Evolutionary conservation across 2,888 invertebrate genomes (phyloP), one percentile per base, ranked within the genome.

Genomic region (Dicycla oo): DNA sequence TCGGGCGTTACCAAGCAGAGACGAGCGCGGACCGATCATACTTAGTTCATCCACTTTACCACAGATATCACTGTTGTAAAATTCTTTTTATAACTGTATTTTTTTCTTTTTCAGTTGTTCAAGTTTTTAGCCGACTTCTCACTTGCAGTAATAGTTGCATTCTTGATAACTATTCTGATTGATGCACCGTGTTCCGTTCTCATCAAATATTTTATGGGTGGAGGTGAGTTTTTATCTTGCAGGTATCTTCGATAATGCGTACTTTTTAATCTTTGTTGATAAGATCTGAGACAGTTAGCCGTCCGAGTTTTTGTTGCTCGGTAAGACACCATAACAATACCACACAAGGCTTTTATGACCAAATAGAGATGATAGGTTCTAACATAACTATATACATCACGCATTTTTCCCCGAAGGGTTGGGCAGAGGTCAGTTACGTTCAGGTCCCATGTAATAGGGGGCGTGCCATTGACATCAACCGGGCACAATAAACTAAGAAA

Each of bases 141-240:
- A 0, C 45, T 93, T 20, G 82, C 93, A 2, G 87, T 90, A 3
- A 40, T 91, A 1, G 87, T 91, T 1, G 84, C 92, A 0, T 93
- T 91, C 51, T 11, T 91, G 3, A 51, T 92, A 7, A 93, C 93
- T 2, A 79, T 94, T 15, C 20, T 92, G 0, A 89, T 94, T 0
- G 94, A 94, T 54, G 86, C 92, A 0, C 94, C 94, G 1, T 93
- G 90, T 76, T 88, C 93, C 5, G 88, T 87, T 0, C 74, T 94
- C 0, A 88, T 92, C 62, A 94, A 94, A 82, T 84, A 89, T 43
- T 78, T 90, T 13, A 86, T 94, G 83, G 90, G 89, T 15, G 88
- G 88, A 64, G 91, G 92, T 90, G 82, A 88, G 90, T 78, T 45
- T n/a, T 10, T 3, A 18, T 6, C 20, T 30, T 15, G 38, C 8